Base-by-base conservation (phyloP, 1,140 invertebrate species). In the Leucophenga varia region DNA sequence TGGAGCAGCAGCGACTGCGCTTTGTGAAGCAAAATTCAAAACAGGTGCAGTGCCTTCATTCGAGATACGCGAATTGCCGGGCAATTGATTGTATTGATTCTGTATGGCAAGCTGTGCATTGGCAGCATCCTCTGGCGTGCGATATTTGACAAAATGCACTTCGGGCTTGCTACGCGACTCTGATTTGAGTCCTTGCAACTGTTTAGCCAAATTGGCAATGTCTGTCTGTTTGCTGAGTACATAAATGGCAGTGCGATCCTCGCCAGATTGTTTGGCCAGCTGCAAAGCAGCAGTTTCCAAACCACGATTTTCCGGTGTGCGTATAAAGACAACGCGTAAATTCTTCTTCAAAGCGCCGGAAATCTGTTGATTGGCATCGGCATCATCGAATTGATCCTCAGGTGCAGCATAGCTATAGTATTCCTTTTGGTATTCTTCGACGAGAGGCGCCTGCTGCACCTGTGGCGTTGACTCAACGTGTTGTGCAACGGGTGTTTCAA, bases 251-350 rank as follows among this genome's bases (percentile, higher is more conserved):
- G 89, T 92, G 67, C 89, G 90, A 61, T 88, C 84, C 75, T 90
- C 87, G 45, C 83, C 84, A 18, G 58, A 59, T 44, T 83, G 51
- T 44, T 83, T 81, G 49, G 86, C 80, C 51, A 81, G 71, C 79
- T 83, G 10, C 1, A 85, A 83, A 45, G 82, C 84, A 35, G 86
- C 84, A 55, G 79, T 80, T 17, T 85, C 80, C 12, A 71, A 56
- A 18, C 60, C 64, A n/a, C 83, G 82, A 19, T 70, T 64, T 37
- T 72, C 68, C 16, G 88, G 88, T 13, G 87, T 86, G 79, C 89
- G 89, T 74, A 91, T 89, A 81, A 90, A 90, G 61, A 92, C 87
- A 57, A 91, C 89, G 74, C 89, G 88, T 77, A 89, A 87, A 74
- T 89, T 87, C 59, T 89, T 90, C 75, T 89, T 86, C 48, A 86